Evolutionary conservation across 2,113 vertebrate genomes (phyloP).

Genomic region (Mobula hypostoma): DNA sequence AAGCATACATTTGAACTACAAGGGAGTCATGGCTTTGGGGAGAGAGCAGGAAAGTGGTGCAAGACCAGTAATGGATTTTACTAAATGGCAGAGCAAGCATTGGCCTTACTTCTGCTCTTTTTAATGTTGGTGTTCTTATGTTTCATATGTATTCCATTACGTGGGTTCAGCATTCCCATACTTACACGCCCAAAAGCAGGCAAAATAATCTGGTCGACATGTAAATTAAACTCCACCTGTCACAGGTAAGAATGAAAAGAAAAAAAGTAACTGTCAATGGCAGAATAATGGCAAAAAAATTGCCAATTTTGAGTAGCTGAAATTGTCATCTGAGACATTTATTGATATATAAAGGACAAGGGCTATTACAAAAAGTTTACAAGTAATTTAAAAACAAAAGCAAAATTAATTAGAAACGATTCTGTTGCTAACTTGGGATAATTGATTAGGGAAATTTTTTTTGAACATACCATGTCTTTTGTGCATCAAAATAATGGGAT

Average conservation of each 20-base stretch:
- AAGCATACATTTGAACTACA: too few relatives aligned
- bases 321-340: not conserved
- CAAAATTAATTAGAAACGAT: not conserved
- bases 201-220: slow-evolving; percentile 19
- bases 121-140: not conserved
- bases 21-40: too few relatives aligned
- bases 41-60: too few relatives aligned
- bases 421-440: not conserved
- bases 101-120: too few relatives aligned
- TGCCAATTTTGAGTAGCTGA: not conserved
- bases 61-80: too few relatives aligned
- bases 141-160: not conserved
- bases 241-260: slow-evolving; percentile 16
- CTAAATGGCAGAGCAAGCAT: too few relatives aligned
- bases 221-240: slow-evolving; percentile 27
- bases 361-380: not conserved
- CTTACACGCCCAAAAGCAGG: slow-evolving; percentile 28
- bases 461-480: not conserved
- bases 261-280: not conserved
- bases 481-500: not conserved
- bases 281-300: not conserved
- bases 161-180: slow-evolving; percentile 24
- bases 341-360: not conserved
- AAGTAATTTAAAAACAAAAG: not conserved
- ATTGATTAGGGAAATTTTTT: not conserved